A percentile compares a stretch with the other conserved stretches of the same genome.
Conservation (phyloP, 2,888 invertebrate species). For the Ornithoptera alexandrae region DNA sequence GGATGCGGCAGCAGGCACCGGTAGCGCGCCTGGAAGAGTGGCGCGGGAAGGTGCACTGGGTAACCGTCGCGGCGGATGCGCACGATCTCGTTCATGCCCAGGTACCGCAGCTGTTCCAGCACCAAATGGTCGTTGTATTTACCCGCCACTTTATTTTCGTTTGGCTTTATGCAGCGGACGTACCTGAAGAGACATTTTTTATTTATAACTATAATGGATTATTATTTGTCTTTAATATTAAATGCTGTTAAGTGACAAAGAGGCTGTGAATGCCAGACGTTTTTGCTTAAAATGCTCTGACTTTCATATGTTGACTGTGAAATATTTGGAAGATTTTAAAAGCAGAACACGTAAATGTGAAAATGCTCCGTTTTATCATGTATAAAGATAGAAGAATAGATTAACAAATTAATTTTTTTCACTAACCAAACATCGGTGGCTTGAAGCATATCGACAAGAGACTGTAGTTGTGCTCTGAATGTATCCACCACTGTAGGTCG, state of each 20-base stretch:
- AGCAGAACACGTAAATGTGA: no score
- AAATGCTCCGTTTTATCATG: no score
- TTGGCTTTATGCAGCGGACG: slow-evolving; percentile 95
- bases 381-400: no score
- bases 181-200: slow-evolving; percentile 79
- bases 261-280: no score
- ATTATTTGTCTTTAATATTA: no score
- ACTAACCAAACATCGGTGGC: slow-evolving; percentile 92
- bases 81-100: slow-evolving; percentile 96
- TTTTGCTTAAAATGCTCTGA: no score
- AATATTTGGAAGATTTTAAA: no score
- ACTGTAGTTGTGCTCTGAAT: slow-evolving; percentile 92
- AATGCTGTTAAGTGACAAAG: no score
- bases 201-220: background rate
- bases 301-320: no score
- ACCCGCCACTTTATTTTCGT: slow-evolving; percentile 89
- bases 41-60: slow-evolving; percentile 90
- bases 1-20: slow-evolving; percentile 84
- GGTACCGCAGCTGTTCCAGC: slow-evolving; percentile 91
- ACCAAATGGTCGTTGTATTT: slow-evolving; percentile 90
- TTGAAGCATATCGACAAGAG: slow-evolving; percentile 93
- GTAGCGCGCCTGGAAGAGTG: slow-evolving; percentile 88
- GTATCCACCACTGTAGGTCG: slow-evolving; percentile 95
- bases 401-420: background rate
- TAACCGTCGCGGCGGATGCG: slow-evolving; percentile 93